Base-by-base conservation (phyloP, 2,888 invertebrate species). In the Agrilus cyanescens region DNA sequence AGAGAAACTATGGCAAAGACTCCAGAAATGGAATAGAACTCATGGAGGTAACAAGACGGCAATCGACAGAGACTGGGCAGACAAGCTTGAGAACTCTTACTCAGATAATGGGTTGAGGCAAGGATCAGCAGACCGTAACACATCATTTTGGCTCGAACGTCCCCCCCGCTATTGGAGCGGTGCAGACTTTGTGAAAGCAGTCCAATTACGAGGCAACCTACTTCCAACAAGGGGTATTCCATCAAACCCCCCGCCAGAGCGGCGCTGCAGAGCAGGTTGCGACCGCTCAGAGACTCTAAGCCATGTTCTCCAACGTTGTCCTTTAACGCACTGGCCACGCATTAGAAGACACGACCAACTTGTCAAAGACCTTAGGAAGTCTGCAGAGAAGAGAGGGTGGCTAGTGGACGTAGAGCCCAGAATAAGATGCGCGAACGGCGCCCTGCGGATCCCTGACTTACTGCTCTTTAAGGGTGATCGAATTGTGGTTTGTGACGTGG, bases 161-260 rank as follows among this genome's bases (percentile, higher is more conserved):
- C 50, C 51, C 14, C 54, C 56, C 1, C 37, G 37, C 1, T 51
- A 40, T 32, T 57, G 53, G 56, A 44, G 48, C 2, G 52, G 54
- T 0, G 7, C 13, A 1, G 52, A 55, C 32, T 56, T 45, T 32
- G 41, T 53, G 1, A 46, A 42, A 10, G 54, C 56, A 1, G 38
- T 53, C 1, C 52, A 53, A 36, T 45, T 56, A 2, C 16, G 53
- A 7, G 50, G 49, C 1, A 55, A 55, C 43, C 42, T 55, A 2
- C 43, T 57, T 6, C 54, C 56, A 6, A 51, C 55, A 2, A 48
- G 42, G 30, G 55, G 53, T 1, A 50, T 53, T 7, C 53, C 53
- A 18, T 56, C 54, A 1, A 41, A 41, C 8, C 46, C 46, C 2
- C 32, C 41, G 12, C 36, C 48, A 4, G 45, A 40, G n/a, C 12